Base-by-base conservation (phyloP, 2,113 vertebrate genomes). In the Oncorhynchus tshawytscha region DNA sequence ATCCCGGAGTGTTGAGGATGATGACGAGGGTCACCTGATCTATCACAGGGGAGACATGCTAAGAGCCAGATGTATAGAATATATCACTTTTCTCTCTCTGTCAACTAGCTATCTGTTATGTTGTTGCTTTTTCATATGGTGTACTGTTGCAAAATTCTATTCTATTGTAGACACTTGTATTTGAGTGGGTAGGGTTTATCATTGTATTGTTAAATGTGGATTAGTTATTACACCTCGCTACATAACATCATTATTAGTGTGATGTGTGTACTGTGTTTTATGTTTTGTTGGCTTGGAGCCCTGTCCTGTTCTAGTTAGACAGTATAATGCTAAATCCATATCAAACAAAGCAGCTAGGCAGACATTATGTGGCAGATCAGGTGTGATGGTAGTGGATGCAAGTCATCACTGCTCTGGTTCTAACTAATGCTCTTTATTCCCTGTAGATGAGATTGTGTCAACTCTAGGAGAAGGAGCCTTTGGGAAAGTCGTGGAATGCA, bases 1-100 rank as follows among this genome's bases (percentile, higher is more conserved):
- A 95, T 92, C 94, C 94, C 94, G 94, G 94, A 97, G 95, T 96
- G 91, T 96, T 96, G 95, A 95, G 95, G 94, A 96, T 95, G 97
- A 99, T 97, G 96, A 93, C 95, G 97, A 99, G 95, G 97, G 97
- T 95, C 95, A 96, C 93, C 95, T 98, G 95, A 94, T 96, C 95
- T 98, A 95, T 97, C 95, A 97, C 95, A 96, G 90, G 94, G 97
- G 97, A 98, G 97, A 99, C 93, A 92, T 96, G 94, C 95, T 97
- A 91, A 96, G 92, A 95, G 93, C 94, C 95, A 97, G 95, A 96
- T 97, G 94, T 97, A 96, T 93, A 95, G 96, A 97, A 92, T 94
- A 95, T 92, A 93, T 82, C 91, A 90, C 84, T 96, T 95, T 95
- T 93, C 92, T 94, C 91, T 92, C 90, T 84, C 78, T 80, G 88